These are phyloP conservation scores for Platyscapa corneri DNA, from an alignment of 1,140 invertebrate species.

Conservation along the genomic window DNA sequence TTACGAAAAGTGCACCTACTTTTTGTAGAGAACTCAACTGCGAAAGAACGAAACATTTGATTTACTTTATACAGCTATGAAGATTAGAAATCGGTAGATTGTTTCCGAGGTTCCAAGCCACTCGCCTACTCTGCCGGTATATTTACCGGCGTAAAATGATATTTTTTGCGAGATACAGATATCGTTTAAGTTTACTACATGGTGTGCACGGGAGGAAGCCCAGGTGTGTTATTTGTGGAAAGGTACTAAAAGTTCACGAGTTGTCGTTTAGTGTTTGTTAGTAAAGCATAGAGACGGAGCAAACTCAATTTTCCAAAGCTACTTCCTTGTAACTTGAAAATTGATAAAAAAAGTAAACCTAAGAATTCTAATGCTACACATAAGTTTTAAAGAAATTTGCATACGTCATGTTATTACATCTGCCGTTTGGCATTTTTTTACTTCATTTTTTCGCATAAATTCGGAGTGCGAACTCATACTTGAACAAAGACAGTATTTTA, in stretches of 20 bases:
- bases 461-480: no score
- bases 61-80: no score
- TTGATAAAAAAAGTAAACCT: not conserved
- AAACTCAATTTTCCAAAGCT: not conserved
- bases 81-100: no score
- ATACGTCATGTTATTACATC: not conserved
- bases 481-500: no score
- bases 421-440: no score
- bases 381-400: not conserved
- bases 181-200: not conserved
- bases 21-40: no score
- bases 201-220: not conserved
- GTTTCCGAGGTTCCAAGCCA: not conserved
- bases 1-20: no score
- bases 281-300: not conserved
- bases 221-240: conserved; percentile 23
- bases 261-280: conserved; percentile 8
- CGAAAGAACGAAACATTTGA: no score
- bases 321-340: not conserved
- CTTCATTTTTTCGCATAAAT: no score
- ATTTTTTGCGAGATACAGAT: not conserved
- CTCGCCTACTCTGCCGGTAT: not conserved
- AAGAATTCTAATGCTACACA: no score
- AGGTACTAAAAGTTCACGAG: conserved; percentile 12
- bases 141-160: not conserved